Evolutionary conservation across 2,888 invertebrate genomes (phyloP).

Genomic region (Phyto melanocephala): DNA sequence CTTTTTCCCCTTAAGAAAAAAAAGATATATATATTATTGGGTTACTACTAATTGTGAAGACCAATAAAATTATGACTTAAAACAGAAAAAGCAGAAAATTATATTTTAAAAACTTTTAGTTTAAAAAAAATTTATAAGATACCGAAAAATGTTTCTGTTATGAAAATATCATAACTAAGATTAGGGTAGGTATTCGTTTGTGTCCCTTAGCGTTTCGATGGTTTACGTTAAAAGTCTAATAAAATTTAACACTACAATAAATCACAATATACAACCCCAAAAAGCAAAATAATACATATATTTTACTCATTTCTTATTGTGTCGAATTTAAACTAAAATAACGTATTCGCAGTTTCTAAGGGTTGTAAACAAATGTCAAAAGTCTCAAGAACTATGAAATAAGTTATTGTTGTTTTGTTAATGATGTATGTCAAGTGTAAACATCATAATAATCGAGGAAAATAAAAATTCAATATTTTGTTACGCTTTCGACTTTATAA

Average conservation of each 20-base stretch:
- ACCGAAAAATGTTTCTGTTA: no score
- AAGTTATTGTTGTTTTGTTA: constrained; percentile 39
- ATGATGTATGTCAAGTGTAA: constrained; percentile 54
- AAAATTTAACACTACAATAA: constrained; percentile 41
- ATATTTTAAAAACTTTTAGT: no score
- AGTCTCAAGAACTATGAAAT: constrained; percentile 54
- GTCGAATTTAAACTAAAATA: neutral
- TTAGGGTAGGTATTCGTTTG: no score
- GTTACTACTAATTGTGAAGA: no score
- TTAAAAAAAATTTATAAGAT: no score
- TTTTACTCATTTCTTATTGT: constrained; percentile 11
- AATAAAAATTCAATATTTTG: no score
- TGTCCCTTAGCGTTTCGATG: no score
- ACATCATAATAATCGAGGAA: constrained; percentile 38
- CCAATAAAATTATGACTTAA: no score
- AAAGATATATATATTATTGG: no score
- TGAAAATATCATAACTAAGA: no score
- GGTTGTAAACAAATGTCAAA: constrained; percentile 56
- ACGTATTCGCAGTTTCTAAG: constrained; percentile 15
- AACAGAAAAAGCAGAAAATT: no score
- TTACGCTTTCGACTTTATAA: constrained; percentile 51
- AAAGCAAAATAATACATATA: neutral
- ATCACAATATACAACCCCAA: constrained; percentile 49
- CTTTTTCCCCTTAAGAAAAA: no score
- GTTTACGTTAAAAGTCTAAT: constrained; percentile 15